These are phyloP conservation scores for Triplophysa yarkandensis DNA, from an alignment of 2,797 vertebrate genomes.

Conservation along the genomic window DNA sequence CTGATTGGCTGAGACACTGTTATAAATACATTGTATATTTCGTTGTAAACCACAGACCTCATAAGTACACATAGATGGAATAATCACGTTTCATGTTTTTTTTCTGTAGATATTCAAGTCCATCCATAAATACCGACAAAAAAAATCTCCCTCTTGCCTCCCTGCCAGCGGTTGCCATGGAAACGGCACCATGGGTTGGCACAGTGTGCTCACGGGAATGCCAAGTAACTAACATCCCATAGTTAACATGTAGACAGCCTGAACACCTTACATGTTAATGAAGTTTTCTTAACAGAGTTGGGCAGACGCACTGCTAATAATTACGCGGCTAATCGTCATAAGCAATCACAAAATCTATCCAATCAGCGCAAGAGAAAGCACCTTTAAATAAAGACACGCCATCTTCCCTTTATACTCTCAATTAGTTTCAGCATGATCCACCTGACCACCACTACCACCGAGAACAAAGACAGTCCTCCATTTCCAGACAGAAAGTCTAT, in stretches of 20 bases:
- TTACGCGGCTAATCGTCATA: too few species aligned
- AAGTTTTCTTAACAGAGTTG: background rate
- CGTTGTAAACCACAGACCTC: background rate
- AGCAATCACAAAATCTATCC: too few species aligned
- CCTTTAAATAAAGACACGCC: too few species aligned
- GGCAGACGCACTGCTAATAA: too few species aligned
- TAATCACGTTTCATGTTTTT: background rate
- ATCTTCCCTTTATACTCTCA: too few species aligned
- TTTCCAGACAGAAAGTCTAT: too few species aligned
- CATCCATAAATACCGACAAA: slow-evolving; percentile 58
- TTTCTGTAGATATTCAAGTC: slow-evolving; percentile 17
- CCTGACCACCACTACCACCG: too few species aligned
- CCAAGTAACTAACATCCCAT: slow-evolving; percentile 48
- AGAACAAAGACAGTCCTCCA: too few species aligned
- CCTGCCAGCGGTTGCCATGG: slow-evolving; percentile 69
- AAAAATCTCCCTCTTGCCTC: slow-evolving; percentile 49
- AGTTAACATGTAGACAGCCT: slow-evolving; percentile 42
- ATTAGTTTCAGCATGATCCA: too few species aligned
- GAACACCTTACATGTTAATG: slow-evolving; percentile 6
- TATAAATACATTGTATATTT: background rate
- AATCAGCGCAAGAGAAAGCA: too few species aligned
- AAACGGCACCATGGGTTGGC: slow-evolving; percentile 55
- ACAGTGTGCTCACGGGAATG: slow-evolving; percentile 37
- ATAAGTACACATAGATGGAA: background rate
- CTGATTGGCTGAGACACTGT: background rate